Evolutionary conservation across 2,113 vertebrate species (phyloP), one percentile per base, ranked within the genome.

Genomic region (Lota lota): DNA sequence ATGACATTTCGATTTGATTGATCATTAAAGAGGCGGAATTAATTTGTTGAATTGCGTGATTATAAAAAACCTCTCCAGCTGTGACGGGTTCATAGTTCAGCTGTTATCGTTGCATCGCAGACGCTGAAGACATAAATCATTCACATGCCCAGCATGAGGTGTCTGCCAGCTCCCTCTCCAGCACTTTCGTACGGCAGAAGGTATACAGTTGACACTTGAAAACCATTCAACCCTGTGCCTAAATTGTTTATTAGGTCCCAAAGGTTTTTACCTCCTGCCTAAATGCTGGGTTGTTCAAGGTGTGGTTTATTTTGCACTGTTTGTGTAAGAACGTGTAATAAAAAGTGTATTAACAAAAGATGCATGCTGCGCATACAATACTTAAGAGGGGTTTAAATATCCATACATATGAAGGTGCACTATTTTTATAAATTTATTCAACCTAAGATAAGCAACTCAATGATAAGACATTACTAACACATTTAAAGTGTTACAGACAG

Each of bases 91-190:
- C 57, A 71, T n/a, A 75, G 63, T 72, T 69, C 22, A 79, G 63
- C 66, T 60, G 69, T 78, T 24, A 67, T 33, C 61, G 83, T 67
- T 15, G 66, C 72, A 65, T 67, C 47, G 64, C 75, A 77, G 73
- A 82, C 70, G 57, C 7, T 50, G 22, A 69, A 61, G 60, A 56
- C 58, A 66, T 81, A 15, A 72, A 79, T 76, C 14, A 62, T 84
- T 80, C 18, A 78, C 21, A 19, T 50, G 50, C 67, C 53, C 70
- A 77, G 77, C 64, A 64, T 72, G 77, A 72, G 68, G 70, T 1
- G 47, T 17, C 22, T 51, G 19, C 51, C 47, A 47, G 67, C 68
- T 22, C 60, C 78, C 66, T 79, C 79, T 59, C 50, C 20, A 68
- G 61, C 66, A 70, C 64, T 82, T 73, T n/a, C n/a, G n/a, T n/a